Percentiles rank a stretch among this genome's conserved stretches.
These are phyloP conservation scores for Nebria salina DNA, from an alignment of 2,888 invertebrate genomes.

Conservation along the genomic window DNA sequence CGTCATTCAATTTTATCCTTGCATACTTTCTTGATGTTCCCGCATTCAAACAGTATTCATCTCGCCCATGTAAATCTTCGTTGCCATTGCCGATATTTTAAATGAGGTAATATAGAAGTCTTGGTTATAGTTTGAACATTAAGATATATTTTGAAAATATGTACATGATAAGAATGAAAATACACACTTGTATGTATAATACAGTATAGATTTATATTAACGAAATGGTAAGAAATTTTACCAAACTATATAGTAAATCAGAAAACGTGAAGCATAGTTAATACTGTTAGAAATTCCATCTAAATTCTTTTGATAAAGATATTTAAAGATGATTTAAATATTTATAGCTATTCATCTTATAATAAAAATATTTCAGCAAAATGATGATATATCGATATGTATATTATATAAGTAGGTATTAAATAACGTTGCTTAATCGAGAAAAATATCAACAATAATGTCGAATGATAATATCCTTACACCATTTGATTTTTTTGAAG, in stretches of 20 bases:
- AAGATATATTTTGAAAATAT: constrained; percentile 46
- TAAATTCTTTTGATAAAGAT: not conserved
- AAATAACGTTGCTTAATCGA: not conserved
- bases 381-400: constrained; percentile 1
- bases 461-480: constrained; percentile 27
- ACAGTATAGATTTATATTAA: constrained; percentile 29
- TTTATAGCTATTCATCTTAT: not conserved
- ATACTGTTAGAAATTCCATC: not conserved
- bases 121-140: constrained; percentile 28
- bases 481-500: constrained; percentile 33
- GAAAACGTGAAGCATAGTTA: constrained; percentile 12
- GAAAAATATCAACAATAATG: not conserved
- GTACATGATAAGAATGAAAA: constrained; percentile 41
- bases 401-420: not conserved
- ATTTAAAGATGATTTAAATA: not conserved
- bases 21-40: too few relatives aligned
- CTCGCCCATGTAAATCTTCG: too few relatives aligned
- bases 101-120: not conserved
- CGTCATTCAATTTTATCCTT: too few relatives aligned
- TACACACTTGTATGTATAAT: constrained; percentile 25
- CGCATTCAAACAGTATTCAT: too few relatives aligned
- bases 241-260: not conserved
- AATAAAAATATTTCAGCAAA: not conserved
- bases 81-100: too few relatives aligned
- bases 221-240: constrained; percentile 20